Evolutionary conservation across 1,140 invertebrate species (phyloP).

Genomic region (Muscidifurax raptorellus): DNA sequence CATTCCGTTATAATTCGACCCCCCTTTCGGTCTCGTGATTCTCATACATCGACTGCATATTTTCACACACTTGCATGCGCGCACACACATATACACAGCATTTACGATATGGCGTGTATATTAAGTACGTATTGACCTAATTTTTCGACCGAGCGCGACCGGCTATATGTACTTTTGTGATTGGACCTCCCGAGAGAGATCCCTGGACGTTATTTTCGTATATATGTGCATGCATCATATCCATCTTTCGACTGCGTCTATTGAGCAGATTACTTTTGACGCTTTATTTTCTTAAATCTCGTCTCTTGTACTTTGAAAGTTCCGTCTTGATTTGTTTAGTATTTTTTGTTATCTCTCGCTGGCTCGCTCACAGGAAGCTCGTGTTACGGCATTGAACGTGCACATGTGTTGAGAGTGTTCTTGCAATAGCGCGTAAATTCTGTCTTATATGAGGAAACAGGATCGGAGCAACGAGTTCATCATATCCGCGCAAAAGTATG

Average conservation of each 20-base stretch:
- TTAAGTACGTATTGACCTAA: conserved; percentile 63
- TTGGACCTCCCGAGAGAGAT: background rate
- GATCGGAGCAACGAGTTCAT: background rate
- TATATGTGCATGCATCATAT: background rate
- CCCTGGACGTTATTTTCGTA: conserved; percentile 13
- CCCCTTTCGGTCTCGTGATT: background rate
- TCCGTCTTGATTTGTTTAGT: background rate
- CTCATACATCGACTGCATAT: background rate
- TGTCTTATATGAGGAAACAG: background rate
- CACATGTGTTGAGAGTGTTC: background rate
- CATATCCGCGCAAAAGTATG: background rate
- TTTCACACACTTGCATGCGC: background rate
- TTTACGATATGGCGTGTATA: conserved; percentile 62
- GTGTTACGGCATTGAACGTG: background rate
- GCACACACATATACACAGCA: background rate
- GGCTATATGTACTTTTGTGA: conserved; percentile 1
- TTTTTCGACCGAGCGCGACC: conserved; percentile 13
- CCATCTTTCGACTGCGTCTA: no score
- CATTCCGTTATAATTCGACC: background rate
- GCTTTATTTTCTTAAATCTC: background rate
- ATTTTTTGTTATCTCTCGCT: background rate
- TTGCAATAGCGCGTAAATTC: no score
- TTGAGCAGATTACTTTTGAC: background rate
- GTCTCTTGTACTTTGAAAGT: conserved; percentile 13
- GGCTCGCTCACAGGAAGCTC: conserved; percentile 29